Evolutionary conservation across 2,888 invertebrate species (phyloP), one percentile per base, ranked within the genome.

Genomic region (Epirrhoe alternata): DNA sequence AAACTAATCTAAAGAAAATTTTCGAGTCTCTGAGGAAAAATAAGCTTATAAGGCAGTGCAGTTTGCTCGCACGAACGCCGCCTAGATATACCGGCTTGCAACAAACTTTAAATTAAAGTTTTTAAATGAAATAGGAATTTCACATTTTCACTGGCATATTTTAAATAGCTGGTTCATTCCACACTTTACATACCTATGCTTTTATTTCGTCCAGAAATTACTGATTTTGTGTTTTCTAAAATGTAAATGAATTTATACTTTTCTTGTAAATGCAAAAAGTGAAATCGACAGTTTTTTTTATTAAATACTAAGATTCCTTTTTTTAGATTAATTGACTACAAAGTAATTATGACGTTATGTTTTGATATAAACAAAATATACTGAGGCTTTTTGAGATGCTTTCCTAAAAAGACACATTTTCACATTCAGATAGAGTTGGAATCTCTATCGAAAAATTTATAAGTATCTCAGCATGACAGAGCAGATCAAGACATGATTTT

Each of bases 1-100:
- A 91, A 93, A 92, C 92, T 93, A 92, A 92, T 92, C 90, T 92
- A 91, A 92, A 92, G 90, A 90, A 92, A 92, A 90, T 91, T 92
- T 92, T 92, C 90, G 87, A 88, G 90, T 87, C 87, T 81, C 81
- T 82, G 85, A 89, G 87, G 86, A 47, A 92, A 92, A 92, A 92
- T 92, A 89, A 92, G 89, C 91, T 92, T 88, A 90, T 89, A 91
- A 88, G 92, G 87, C 89, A 89, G 84, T 89, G 90, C 88, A 92
- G 88, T 89, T 92, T 86, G 82, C 88, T 84, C 86, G 87, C 86
- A 88, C 86, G 86, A 85, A 86, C 82, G 84, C 86, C 80, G 87
- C 85, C 86, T 84, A 88, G 86, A 79, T 87, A 85, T 84, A 81
- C 83, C 74, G 79, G 76, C 77, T 81, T 80, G 89, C 83, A 88